phyloP scores from a whole-genome alignment of 1,140 invertebrate species.

The Drosophila trapezifrons region DNA sequence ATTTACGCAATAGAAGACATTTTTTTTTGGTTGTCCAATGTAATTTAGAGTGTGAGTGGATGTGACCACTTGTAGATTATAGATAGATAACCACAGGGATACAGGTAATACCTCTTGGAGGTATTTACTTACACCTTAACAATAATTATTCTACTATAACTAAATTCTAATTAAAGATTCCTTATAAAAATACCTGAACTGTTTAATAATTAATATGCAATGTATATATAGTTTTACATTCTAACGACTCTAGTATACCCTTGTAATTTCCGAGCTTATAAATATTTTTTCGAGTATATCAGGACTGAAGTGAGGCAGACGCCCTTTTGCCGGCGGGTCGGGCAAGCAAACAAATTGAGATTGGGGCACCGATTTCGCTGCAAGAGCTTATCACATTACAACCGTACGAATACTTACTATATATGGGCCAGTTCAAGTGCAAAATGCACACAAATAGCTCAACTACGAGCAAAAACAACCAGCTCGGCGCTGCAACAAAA shows the following conservation, averaged over 20 bases:
- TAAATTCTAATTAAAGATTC: too few species aligned
- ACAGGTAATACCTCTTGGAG: background rate
- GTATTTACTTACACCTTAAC: background rate
- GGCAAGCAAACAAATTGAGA: slow-evolving; percentile 62
- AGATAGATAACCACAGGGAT: slow-evolving; percentile 4
- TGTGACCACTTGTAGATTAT: slow-evolving; percentile 30
- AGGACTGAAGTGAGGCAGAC: slow-evolving; percentile 39
- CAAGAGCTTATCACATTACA: slow-evolving; percentile 53
- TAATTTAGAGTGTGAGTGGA: slow-evolving; percentile 6
- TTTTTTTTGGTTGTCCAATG: slow-evolving; percentile 13
- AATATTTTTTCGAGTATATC: slow-evolving; percentile 10
- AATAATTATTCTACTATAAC: background rate
- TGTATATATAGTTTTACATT: background rate
- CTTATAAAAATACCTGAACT: too few species aligned
- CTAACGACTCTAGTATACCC: background rate
- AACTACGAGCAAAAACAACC: slow-evolving; percentile 37
- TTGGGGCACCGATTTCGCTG: slow-evolving; percentile 48
- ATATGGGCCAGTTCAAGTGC: slow-evolving; percentile 72
- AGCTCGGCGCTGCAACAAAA: slow-evolving; percentile 15
- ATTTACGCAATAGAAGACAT: slow-evolving; percentile 16
- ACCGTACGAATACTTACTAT: slow-evolving; percentile 13
- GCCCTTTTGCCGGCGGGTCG: slow-evolving; percentile 51
- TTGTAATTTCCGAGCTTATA: background rate
- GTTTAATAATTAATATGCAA: too few species aligned
- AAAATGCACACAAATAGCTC: slow-evolving; percentile 66